Base-by-base conservation (phyloP, 1,140 invertebrate genomes). In the Saccostrea glomerata region DNA sequence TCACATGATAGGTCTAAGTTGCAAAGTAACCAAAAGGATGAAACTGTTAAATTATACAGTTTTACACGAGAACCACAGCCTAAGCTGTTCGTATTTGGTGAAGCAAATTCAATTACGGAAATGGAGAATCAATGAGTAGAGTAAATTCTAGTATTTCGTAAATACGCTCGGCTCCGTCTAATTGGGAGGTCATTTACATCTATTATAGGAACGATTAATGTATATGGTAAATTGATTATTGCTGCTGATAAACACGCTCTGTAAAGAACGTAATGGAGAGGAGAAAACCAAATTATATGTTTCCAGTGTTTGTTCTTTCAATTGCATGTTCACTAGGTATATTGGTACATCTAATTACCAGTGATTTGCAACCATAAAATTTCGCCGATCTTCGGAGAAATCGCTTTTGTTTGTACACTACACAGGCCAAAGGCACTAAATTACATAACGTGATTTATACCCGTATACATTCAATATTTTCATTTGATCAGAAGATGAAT, bases 401-500 rank as follows among this genome's bases (percentile, higher is more conserved):
- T 77, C 30, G 25, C 70, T 77, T 12, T 2, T 77, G 70, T 77
- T 77, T 77, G 70, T 77, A 77, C 70, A 77, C 70, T 77, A 77
- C 9, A 47, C 70, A 77, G 70, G 70, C 70, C 70, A 36, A 15
- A 11, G 70, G 70, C 70, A 77, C 66, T 77, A 30, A 77, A 77
- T 77, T 77, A 36, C 25, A 36, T 77, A 77, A 77, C 11, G 15
- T 30, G 25, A 77, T 77, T 77, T 77, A 77, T 25, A 36, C 15
- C 70, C 70, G 25, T 30, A 77, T 25, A 77, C 70, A 77, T 77
- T 77, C 70, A 77, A 77, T 77, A 77, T 77, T 77, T 77, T 77
- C 70, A 77, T 77, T 77, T 77, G 70, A 77, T 77, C 25, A 77
- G 70, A 77, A 77, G 70, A 77, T 77, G 70, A 77, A 77, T 77